Percentiles rank a stretch among this genome's conserved stretches.
These are phyloP conservation scores for Alethe castanea DNA, from an alignment of 2,113 vertebrate genomes.

Conservation along the genomic window DNA sequence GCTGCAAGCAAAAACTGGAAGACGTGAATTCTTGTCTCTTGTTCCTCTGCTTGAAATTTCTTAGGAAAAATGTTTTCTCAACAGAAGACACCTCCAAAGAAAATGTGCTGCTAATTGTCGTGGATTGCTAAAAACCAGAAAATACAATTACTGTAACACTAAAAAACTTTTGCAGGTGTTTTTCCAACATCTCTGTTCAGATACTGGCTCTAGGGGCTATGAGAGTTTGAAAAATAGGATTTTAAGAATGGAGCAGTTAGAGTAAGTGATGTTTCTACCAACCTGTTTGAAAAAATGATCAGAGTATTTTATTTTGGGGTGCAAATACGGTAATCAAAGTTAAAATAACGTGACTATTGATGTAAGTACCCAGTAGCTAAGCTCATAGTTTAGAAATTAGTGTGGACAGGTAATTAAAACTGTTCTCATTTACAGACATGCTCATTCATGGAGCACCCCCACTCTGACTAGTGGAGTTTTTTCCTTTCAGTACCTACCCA, in stretches of 20 bases:
- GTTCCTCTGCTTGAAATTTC: background rate
- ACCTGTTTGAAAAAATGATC: background rate
- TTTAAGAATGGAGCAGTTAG: background rate
- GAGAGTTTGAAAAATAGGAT: background rate
- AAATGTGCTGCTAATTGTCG: background rate
- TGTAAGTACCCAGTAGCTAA: background rate
- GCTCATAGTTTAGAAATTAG: background rate
- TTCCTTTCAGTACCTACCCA: background rate
- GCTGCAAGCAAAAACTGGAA: background rate
- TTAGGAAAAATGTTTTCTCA: background rate
- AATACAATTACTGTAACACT: background rate
- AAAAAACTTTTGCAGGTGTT: background rate
- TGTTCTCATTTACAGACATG: background rate
- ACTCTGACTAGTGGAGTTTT: background rate
- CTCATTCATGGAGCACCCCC: background rate
- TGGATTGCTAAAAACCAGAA: background rate
- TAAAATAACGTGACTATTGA: background rate
- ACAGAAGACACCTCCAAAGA: background rate
- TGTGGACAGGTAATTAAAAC: background rate
- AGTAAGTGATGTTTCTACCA: background rate
- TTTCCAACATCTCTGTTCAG: background rate
- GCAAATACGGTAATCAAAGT: background rate
- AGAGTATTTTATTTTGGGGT: background rate
- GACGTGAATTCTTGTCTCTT: background rate
- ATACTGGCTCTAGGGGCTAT: background rate